Evolutionary conservation across 92 coral and sea anemone genomes (phyloP).

Genomic region (Micromussa lordhowensis): DNA sequence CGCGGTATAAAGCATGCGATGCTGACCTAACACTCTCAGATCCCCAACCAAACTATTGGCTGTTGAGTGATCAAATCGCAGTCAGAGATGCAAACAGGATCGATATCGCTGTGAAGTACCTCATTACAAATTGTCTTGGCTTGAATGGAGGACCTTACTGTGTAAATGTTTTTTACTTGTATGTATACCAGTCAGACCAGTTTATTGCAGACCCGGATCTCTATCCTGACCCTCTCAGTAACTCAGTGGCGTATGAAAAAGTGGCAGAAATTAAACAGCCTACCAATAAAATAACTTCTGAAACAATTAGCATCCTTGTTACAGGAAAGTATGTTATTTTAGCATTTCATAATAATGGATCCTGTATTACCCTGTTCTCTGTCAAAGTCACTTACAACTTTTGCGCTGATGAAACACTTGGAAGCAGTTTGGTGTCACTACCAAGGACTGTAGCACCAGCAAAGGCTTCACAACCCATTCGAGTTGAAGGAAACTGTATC

Average conservation of each 20-base stretch:
- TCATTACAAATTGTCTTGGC: neutral
- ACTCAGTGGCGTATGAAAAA: conserved; percentile 10
- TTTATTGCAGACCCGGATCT: neutral
- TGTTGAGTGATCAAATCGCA: conserved; percentile 54
- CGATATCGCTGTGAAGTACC: conserved; percentile 42
- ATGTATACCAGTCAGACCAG: conserved; percentile 52
- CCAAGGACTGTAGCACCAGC: conserved; percentile 65
- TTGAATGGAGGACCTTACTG: neutral
- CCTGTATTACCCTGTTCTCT: conserved; percentile 53
- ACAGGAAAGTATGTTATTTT: conserved; percentile 36
- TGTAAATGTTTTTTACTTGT: conserved; percentile 38
- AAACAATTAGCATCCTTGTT: conserved; percentile 13
- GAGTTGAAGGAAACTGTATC: conserved; percentile 70
- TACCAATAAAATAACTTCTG: neutral
- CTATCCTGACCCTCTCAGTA: conserved; percentile 49
- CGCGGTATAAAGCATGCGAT: conserved; percentile 17
- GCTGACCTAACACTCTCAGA: conserved; percentile 9
- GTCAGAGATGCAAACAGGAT: conserved; percentile 49
- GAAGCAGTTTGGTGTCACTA: conserved; percentile 35
- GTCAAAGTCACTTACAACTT: conserved; percentile 60
- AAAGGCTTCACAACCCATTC: conserved; percentile 16
- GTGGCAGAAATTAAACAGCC: neutral
- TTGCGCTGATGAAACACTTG: conserved; percentile 50
- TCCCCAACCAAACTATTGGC: conserved; percentile 65
- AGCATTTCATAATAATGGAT: conserved; percentile 72